Percentiles rank a stretch among this genome's conserved stretches.
Evolutionary conservation across 2,113 vertebrate species (phyloP).

Genomic region (Ivindomyrus marchei): DNA sequence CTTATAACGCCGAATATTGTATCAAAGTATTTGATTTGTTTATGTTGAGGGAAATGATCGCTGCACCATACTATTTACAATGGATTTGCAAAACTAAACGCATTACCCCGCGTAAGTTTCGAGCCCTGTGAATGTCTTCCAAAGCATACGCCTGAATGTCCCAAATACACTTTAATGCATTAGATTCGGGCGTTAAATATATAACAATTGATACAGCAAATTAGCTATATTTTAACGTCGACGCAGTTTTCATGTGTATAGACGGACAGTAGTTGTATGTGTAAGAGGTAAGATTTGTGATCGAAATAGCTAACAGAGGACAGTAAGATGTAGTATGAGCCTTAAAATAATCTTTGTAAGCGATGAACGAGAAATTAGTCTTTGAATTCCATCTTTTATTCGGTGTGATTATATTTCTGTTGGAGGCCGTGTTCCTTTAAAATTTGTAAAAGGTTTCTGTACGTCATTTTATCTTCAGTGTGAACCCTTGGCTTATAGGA

Average conservation of each 20-base stretch:
- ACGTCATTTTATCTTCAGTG: not conserved
- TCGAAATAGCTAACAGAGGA: not conserved
- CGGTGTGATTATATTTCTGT: not conserved
- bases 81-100: not conserved
- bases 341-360: not conserved
- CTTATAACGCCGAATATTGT: not conserved
- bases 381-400: not conserved
- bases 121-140: not conserved
- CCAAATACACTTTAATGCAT: not conserved
- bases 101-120: not conserved
- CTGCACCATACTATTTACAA: not conserved
- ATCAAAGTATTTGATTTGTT: not conserved
- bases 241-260: not conserved
- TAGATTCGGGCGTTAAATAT: not conserved
- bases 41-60: not conserved
- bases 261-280: not conserved
- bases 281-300: not conserved
- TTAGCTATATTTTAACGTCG: not conserved
- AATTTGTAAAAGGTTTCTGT: not conserved
- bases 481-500: not conserved
- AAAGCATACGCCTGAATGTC: not conserved
- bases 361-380: not conserved
- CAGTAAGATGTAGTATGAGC: not conserved
- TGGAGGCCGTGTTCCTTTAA: not conserved
- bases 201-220: not conserved